These are phyloP conservation scores for Paedocypris micromegethes DNA, from an alignment of 2,797 vertebrate genomes.

Conservation along the genomic window DNA sequence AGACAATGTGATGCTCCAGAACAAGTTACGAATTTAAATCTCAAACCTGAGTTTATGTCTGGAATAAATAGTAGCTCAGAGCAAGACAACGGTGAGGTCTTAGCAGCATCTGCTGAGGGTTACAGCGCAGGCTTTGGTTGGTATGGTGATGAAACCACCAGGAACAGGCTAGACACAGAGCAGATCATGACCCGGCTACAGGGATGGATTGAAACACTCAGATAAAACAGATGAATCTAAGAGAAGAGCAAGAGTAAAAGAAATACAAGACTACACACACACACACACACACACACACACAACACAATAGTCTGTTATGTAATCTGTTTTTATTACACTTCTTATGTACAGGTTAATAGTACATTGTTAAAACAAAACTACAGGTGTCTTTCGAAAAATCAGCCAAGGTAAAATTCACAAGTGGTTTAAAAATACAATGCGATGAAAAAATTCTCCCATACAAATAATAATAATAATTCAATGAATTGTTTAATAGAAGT, in stretches of 20 bases:
- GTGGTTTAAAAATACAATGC: too few species aligned
- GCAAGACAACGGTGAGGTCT: conserved; percentile 11
- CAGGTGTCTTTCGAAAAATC: too few species aligned
- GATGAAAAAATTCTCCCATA: too few species aligned
- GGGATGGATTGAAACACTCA: neutral
- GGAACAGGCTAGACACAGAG: neutral
- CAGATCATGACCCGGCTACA: neutral
- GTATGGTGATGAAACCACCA: conserved; percentile 25
- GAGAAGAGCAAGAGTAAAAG: neutral
- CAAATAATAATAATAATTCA: too few species aligned
- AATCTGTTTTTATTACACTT: too few species aligned
- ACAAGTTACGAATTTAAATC: conserved; percentile 1
- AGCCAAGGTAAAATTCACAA: too few species aligned
- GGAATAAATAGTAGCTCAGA: conserved; percentile 6
- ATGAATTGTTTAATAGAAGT: too few species aligned
- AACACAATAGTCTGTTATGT: too few species aligned
- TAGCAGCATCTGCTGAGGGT: neutral
- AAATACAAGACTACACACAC: neutral
- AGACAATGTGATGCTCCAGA: neutral
- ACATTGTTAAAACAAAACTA: too few species aligned
- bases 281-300: neutral
- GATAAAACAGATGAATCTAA: too few species aligned
- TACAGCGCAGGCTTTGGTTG: conserved; percentile 13
- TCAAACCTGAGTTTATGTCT: conserved; percentile 1
- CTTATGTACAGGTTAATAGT: too few species aligned